Base-by-base conservation (phyloP, 2,797 vertebrate species). In the Delichon dasypus region DNA sequence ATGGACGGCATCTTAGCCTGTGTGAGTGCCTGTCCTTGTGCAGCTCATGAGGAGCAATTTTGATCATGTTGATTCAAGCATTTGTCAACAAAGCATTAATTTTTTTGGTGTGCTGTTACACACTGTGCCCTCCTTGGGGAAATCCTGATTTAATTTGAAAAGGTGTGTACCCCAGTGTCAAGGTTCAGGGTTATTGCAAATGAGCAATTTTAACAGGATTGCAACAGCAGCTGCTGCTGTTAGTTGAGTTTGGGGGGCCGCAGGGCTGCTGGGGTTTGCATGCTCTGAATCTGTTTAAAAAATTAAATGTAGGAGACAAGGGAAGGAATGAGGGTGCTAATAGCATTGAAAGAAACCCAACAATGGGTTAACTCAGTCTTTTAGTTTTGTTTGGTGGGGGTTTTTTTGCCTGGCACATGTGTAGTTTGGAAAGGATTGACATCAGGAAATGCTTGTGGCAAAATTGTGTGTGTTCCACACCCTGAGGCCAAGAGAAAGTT, bases 391-490 rank as follows among this genome's bases (percentile, higher is more conserved):
- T 73, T 60, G 40, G 11, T 38, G 6, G 34, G 10, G 10, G 23
- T 45, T 87, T 44, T 86, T 34, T 88, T 85, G 25, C 44, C 40
- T 67, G 40, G 58, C 62, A 72, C 16, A 8, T 55, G 8, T 18
- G 10, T 16, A 23, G 51, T 53, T 95, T 81, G 45, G 73, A 78
- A 88, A 74, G n/a, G 34, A 16, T 11, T 27, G 9, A 16, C 22
- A 27, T 55, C 44, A 55, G 73, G 85, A 92, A 96, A 53, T 44
- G 42, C 29, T 54, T 76, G 66, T 76, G 79, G 70, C 48, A 73
- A 68, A 88, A 66, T 7, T 25, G 50, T 70, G 73, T 42, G 50
- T 60, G 32, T 58, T 85, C 70, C 76, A 67, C 70, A 32, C 77
- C 83, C 53, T 40, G 42, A 53, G 45, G 71, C 66, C 16, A 30